A percentile compares a stretch with the other conserved stretches of the same genome.
Conservation (phyloP, 2,113 vertebrate species). For the Climacteris rufus region DNA sequence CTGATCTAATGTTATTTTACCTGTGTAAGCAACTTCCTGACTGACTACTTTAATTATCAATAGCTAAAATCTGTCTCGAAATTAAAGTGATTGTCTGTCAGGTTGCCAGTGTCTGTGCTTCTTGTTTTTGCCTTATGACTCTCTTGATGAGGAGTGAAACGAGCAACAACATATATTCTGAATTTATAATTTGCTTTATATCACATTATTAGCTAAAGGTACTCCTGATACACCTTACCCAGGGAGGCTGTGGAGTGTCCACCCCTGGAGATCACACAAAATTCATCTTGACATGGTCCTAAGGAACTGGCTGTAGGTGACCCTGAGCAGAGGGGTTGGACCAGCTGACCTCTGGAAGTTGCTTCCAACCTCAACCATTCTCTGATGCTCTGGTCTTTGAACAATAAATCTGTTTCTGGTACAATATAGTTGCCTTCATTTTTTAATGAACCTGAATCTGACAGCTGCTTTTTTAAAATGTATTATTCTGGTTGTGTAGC, state of each 20-base stretch:
- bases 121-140: neutral
- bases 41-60: neutral
- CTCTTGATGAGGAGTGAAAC: neutral
- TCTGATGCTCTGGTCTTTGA: neutral
- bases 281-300: rapidly evolving
- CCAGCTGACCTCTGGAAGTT: neutral
- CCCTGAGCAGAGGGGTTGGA: neutral
- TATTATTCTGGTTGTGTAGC: neutral
- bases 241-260: neutral
- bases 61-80: neutral
- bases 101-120: neutral
- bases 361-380: neutral
- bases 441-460: neutral
- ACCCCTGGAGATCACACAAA: neutral
- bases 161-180: neutral
- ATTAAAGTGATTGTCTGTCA: neutral
- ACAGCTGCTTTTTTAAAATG: neutral
- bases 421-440: neutral
- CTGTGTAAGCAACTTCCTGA: neutral
- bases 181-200: neutral
- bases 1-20: neutral
- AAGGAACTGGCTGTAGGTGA: neutral
- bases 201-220: neutral
- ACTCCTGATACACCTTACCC: neutral
- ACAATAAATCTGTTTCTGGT: neutral